Conservation (phyloP, 2,797 vertebrate genomes). For the Lepus townsendii region DNA sequence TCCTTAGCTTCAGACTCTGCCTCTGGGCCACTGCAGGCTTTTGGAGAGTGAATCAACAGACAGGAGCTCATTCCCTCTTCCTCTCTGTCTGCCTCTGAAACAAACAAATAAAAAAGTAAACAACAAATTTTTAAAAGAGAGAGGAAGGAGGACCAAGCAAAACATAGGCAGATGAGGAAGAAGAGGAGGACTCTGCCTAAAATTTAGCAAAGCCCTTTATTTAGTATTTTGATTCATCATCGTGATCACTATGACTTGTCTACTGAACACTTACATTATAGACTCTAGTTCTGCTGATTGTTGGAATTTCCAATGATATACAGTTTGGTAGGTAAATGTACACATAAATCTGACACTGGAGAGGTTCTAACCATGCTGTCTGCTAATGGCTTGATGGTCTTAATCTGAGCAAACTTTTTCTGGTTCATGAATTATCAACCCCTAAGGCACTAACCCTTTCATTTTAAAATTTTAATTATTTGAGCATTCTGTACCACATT, state of each 20-base stretch:
- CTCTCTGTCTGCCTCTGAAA: no score
- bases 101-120: no score
- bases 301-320: neutral
- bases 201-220: neutral
- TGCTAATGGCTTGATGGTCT: neutral
- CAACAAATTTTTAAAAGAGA: no score
- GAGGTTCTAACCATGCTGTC: neutral
- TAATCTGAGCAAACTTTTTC: slow-evolving; percentile 5
- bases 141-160: neutral
- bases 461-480: slow-evolving; percentile 10
- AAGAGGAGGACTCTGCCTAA: neutral
- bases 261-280: neutral
- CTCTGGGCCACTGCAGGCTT: no score
- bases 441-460: neutral
- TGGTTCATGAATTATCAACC: neutral
- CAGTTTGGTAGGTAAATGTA: neutral
- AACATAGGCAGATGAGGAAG: neutral
- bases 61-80: no score
- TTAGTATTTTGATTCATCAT: neutral
- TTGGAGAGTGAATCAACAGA: no score
- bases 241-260: neutral
- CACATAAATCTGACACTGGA: neutral
- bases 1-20: no score
- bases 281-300: neutral
- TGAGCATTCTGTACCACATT: slow-evolving; percentile 1